phyloP scores from a whole-genome alignment of 2,113 vertebrate genomes.

The Picathartes gymnocephalus region DNA sequence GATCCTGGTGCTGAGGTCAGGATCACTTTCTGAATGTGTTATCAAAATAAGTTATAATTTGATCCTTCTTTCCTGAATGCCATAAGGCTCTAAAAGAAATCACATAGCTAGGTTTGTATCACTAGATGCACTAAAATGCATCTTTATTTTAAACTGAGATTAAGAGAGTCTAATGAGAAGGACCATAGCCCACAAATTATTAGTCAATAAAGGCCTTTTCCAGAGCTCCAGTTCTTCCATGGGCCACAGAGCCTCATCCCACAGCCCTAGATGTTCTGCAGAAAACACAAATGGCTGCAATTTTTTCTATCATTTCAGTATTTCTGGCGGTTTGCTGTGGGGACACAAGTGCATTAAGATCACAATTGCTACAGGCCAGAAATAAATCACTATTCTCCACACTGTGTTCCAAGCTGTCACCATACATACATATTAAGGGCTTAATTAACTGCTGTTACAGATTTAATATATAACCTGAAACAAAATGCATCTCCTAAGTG shows the following conservation, averaged over 20 bases:
- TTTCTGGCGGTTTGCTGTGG: neutral
- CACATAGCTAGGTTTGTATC: neutral
- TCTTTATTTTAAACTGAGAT: neutral
- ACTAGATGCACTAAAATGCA: neutral
- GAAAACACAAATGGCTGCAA: neutral
- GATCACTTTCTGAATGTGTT: neutral
- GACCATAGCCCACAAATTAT: neutral
- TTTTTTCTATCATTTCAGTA: neutral
- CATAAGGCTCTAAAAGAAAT: neutral
- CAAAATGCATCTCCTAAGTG: neutral
- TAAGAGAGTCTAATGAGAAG: neutral
- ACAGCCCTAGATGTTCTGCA: neutral
- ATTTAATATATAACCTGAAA: neutral
- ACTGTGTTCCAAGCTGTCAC: neutral
- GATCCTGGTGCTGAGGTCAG: neutral
- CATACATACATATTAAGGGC: neutral
- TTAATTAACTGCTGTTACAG: neutral
- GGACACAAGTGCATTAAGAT: neutral
- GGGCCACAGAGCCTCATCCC: neutral
- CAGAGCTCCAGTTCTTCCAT: neutral
- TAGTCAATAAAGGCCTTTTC: neutral
- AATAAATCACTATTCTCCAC: neutral
- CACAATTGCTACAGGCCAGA: neutral
- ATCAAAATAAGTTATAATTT: neutral
- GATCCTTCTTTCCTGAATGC: neutral